A percentile compares a stretch with the other conserved stretches of the same genome.
Conservation (phyloP, 2,888 invertebrate genomes). For the Agonopterix subpropinquella region DNA sequence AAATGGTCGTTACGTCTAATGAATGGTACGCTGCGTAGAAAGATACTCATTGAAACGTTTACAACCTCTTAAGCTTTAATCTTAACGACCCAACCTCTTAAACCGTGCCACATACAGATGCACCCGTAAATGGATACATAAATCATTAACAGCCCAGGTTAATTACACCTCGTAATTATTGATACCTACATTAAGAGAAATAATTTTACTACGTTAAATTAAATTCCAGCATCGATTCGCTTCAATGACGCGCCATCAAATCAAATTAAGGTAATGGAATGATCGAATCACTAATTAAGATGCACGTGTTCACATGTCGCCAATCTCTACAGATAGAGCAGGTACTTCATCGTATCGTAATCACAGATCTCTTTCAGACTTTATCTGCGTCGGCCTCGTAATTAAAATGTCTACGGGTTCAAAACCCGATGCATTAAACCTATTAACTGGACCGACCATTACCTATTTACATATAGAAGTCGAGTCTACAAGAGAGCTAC, state of each 20-base stretch:
- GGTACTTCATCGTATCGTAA: slow-evolving; percentile 1
- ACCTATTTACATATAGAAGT: neutral
- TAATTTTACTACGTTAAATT: slow-evolving; percentile 1
- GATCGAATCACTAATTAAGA: slow-evolving; percentile 6
- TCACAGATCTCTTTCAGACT: slow-evolving; percentile 10
- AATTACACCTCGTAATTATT: slow-evolving; percentile 2
- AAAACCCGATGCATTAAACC: no score
- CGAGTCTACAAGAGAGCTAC: no score
- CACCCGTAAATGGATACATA: neutral
- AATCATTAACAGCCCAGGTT: slow-evolving; percentile 2
- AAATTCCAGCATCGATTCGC: neutral
- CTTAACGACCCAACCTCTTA: no score
- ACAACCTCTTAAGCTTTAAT: no score
- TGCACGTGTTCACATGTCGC: neutral
- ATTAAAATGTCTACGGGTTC: slow-evolving; percentile 33
- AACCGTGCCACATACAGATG: no score
- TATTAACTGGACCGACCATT: slow-evolving; percentile 2
- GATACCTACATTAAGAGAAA: slow-evolving; percentile 6
- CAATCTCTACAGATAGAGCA: neutral
- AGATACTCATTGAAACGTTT: no score
- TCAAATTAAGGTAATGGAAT: slow-evolving; percentile 10
- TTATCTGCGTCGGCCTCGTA: slow-evolving; percentile 17
- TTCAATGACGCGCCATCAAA: slow-evolving; percentile 4
- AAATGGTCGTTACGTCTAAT: no score
- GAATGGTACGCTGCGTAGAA: no score